phyloP scores from a whole-genome alignment of 2,113 vertebrate species.

The Craseonycteris thonglongyai region DNA sequence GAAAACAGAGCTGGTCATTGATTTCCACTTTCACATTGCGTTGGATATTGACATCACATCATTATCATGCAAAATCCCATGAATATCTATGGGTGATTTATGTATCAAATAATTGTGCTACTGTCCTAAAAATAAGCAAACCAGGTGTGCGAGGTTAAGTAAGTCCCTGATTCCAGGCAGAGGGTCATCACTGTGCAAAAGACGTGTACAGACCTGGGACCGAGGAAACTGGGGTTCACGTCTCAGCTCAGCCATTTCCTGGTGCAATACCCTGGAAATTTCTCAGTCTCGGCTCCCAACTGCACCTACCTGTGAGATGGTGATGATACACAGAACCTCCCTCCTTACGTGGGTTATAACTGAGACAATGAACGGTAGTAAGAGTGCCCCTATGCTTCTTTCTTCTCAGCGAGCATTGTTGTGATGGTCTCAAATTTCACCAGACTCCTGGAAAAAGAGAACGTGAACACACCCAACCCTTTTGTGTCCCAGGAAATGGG shows the following conservation, averaged over 20 bases:
- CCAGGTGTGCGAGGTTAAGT: neutral
- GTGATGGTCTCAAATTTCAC: neutral
- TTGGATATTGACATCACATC: slow-evolving; percentile 4
- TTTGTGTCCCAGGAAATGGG: neutral
- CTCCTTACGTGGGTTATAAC: accelerated
- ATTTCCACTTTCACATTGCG: slow-evolving; percentile 48
- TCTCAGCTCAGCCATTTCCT: neutral
- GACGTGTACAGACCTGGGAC: too few relatives aligned
- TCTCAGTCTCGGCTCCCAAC: neutral
- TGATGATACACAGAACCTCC: neutral
- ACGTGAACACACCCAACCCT: neutral
- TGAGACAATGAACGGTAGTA: neutral
- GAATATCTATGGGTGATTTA: slow-evolving; percentile 3
- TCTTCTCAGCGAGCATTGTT: neutral
- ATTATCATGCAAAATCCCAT: slow-evolving; percentile 38
- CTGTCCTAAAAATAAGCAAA: slow-evolving; percentile 26
- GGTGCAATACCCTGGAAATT: neutral
- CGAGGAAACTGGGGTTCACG: neutral
- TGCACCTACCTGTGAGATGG: neutral
- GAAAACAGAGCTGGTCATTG: slow-evolving; percentile 44
- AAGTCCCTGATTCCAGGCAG: neutral
- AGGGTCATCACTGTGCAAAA: neutral
- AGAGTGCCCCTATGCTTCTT: too few relatives aligned
- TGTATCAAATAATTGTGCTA: neutral
- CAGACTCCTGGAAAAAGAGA: neutral